A percentile compares a stretch with the other conserved stretches of the same genome.
These are phyloP conservation scores for Chrysaora quinquecirrha DNA, from an alignment of 30 jellyfish, hydroid and myxozoan genomes.

Conservation along the genomic window DNA sequence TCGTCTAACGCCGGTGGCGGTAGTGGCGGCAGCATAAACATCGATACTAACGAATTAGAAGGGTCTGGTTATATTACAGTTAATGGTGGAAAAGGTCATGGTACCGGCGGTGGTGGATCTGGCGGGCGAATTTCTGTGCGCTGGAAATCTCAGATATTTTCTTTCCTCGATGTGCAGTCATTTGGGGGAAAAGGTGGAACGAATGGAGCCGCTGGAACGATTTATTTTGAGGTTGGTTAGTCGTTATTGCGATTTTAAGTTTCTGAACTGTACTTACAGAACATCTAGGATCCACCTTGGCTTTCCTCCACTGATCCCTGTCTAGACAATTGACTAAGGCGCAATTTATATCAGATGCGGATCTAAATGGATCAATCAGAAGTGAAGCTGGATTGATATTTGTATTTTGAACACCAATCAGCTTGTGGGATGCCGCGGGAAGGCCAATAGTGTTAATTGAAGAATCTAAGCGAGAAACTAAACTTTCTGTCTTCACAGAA, in stretches of 20 bases:
- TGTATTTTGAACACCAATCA: too few species aligned
- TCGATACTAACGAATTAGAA: slow-evolving; percentile 49
- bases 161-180: slow-evolving; percentile 45
- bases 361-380: too few species aligned
- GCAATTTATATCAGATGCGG: too few species aligned
- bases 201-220: slow-evolving; percentile 66
- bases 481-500: too few species aligned
- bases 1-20: slow-evolving; percentile 66
- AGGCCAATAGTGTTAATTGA: too few species aligned
- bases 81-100: slow-evolving; percentile 67
- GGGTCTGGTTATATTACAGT: slow-evolving; percentile 69
- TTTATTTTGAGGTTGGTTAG: slow-evolving; percentile 35
- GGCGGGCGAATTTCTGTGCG: slow-evolving; percentile 70
- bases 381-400: too few species aligned
- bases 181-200: slow-evolving; percentile 55
- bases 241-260: neutral
- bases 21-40: slow-evolving; percentile 57
- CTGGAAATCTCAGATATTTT: slow-evolving; percentile 40
- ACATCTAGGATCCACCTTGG: too few species aligned
- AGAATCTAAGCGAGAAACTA: too few species aligned
- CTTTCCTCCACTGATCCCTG: too few species aligned
- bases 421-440: too few species aligned
- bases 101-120: slow-evolving; percentile 75
- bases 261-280: too few species aligned
- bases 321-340: too few species aligned